Evolutionary conservation across 2,888 invertebrate genomes (phyloP).

Genomic region (Protonemura montana): DNA sequence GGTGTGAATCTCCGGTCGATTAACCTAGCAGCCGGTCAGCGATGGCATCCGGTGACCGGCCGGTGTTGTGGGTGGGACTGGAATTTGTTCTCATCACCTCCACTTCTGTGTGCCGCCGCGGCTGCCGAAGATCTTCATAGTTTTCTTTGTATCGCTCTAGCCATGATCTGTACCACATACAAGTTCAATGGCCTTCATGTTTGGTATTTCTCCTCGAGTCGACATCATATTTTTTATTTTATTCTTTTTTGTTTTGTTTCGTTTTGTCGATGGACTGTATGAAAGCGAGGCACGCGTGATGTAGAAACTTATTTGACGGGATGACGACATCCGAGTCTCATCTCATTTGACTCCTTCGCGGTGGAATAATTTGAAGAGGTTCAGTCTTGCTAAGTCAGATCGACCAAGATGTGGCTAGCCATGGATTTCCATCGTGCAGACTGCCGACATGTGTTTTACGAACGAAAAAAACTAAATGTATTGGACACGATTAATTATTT

Average conservation of each 20-base stretch:
- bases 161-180: constrained; percentile 13
- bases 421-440: not conserved
- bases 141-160: not conserved
- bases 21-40: not conserved
- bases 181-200: constrained; percentile 27
- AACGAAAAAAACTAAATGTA: not conserved
- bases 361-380: not conserved
- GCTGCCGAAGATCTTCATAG: not conserved
- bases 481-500: not conserved
- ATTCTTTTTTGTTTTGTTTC: not conserved
- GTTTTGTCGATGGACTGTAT: not conserved
- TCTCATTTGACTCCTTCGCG: not conserved
- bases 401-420: not conserved
- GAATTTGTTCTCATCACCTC: constrained; percentile 7
- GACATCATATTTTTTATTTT: constrained; percentile 7
- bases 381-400: not conserved
- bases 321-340: not conserved
- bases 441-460: not conserved
- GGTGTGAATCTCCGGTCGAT: not conserved
- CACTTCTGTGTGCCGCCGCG: not conserved
- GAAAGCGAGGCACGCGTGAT: not conserved
- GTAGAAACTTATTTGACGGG: not conserved
- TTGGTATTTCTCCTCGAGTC: constrained; percentile 1
- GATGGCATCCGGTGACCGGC: not conserved
- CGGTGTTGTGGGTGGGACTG: not conserved